Evolutionary conservation across 1,140 invertebrate genomes (phyloP).

Genomic region (Druon quercuslanigerum): DNA sequence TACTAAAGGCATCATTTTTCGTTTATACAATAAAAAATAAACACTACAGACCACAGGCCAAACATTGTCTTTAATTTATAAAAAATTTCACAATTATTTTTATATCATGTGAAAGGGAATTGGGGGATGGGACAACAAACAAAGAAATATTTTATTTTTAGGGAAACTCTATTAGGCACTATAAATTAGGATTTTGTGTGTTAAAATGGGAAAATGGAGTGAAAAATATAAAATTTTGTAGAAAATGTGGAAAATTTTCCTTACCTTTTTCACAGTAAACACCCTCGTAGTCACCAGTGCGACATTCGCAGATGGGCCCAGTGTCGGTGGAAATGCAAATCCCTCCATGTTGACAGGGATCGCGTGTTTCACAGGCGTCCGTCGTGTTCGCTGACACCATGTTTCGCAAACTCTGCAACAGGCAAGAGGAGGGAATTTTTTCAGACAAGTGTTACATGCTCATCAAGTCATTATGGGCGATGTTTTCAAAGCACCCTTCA

Average conservation of each 20-base stretch:
- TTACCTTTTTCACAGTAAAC: slow-evolving; percentile 94
- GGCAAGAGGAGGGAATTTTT: slow-evolving; percentile 33
- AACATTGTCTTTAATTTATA: too few species aligned
- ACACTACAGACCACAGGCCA: too few species aligned
- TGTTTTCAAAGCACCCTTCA: not conserved
- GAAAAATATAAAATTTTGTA: too few species aligned
- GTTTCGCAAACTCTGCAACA: slow-evolving; percentile 78
- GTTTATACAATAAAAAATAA: too few species aligned
- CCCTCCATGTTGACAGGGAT: slow-evolving; percentile 94
- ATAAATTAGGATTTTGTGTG: too few species aligned
- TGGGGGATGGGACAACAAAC: too few species aligned
- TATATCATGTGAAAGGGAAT: too few species aligned
- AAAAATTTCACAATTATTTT: too few species aligned
- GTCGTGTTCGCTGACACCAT: slow-evolving; percentile 74
- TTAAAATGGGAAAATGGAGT: too few species aligned
- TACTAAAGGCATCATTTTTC: too few species aligned
- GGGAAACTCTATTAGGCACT: too few species aligned
- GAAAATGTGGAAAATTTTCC: not conserved
- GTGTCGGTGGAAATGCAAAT: slow-evolving; percentile 96
- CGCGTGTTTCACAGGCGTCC: slow-evolving; percentile 89
- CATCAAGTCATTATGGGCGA: slow-evolving; percentile 1
- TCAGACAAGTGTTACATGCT: slow-evolving; percentile 16
- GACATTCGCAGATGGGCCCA: slow-evolving; percentile 94
- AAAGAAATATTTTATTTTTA: too few species aligned
- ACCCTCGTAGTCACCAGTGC: slow-evolving; percentile 92